A percentile compares a stretch with the other conserved stretches of the same genome.
These are phyloP conservation scores for Pteromalus puparum DNA, from an alignment of 1,140 invertebrate genomes.

Conservation along the genomic window DNA sequence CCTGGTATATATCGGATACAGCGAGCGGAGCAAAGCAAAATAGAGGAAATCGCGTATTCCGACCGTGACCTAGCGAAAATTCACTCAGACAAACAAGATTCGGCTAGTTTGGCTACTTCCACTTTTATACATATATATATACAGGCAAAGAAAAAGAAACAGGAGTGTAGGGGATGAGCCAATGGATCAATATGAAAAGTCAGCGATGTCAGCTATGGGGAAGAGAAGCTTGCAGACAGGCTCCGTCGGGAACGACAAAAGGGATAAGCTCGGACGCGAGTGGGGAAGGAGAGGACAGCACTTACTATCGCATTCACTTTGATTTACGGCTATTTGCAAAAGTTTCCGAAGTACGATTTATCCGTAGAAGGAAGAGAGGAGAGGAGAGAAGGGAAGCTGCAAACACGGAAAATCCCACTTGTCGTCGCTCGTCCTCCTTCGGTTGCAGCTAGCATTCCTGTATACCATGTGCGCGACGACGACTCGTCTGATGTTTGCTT, in stretches of 20 bases:
- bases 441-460: background rate
- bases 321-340: conserved; percentile 52
- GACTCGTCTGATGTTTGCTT: conserved; percentile 16
- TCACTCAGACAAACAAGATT: background rate
- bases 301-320: conserved; percentile 40
- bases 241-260: conserved; percentile 30
- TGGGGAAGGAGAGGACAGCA: background rate
- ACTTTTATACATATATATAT: background rate
- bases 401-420: conserved; percentile 39
- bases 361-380: background rate
- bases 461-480: background rate
- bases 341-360: conserved; percentile 44
- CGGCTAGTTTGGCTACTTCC: background rate
- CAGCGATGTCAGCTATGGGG: conserved; percentile 3
- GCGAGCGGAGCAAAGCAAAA: background rate
- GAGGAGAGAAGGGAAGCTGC: too few species aligned
- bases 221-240: background rate
- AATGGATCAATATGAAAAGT: conserved; percentile 35
- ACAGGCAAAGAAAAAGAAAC: background rate
- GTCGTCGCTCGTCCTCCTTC: conserved; percentile 3
- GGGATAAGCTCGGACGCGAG: background rate
- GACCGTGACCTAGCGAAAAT: background rate
- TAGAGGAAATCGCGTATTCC: background rate
- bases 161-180: background rate
- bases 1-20: too few species aligned